These are phyloP conservation scores for Ectemnius lituratus DNA, from an alignment of 2,888 invertebrate genomes.

Conservation along the genomic window DNA sequence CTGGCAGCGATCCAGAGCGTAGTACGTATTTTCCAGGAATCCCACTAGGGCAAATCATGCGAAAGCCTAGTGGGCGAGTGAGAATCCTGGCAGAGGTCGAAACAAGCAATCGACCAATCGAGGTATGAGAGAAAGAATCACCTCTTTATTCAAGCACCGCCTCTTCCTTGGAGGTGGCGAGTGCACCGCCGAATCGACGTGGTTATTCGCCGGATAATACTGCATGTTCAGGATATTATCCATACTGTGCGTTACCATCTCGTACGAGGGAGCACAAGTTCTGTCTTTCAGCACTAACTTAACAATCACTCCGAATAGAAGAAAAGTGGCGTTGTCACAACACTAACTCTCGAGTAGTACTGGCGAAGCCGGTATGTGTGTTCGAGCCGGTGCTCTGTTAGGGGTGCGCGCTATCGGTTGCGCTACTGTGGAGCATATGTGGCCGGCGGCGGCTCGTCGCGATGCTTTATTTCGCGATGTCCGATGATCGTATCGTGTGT, in stretches of 20 bases:
- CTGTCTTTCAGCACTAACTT: not conserved
- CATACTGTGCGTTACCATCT: conserved; percentile 76
- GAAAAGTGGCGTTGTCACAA: conserved; percentile 5
- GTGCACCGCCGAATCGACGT: conserved; percentile 62
- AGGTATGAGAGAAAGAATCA: conserved; percentile 46
- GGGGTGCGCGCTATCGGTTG: conserved; percentile 1
- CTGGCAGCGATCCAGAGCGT: conserved; percentile 28
- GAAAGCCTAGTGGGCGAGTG: not conserved
- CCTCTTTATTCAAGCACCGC: conserved; percentile 75
- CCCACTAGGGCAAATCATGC: conserved; percentile 26
- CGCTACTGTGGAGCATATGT: conserved; percentile 7
- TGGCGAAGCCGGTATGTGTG: not conserved
- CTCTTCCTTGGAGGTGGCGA: conserved; percentile 71
- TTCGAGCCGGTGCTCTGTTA: not conserved
- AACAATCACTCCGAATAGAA: not conserved
- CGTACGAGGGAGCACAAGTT: conserved; percentile 15
- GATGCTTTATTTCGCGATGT: not conserved
- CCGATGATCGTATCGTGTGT: conserved; percentile 2
- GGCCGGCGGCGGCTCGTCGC: conserved; percentile 6
- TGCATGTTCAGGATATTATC: conserved; percentile 76
- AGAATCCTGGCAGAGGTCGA: not conserved
- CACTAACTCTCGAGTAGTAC: too few relatives aligned
- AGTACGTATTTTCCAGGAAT: conserved; percentile 14
- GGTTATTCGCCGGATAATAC: conserved; percentile 68
- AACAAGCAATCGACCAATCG: not conserved